Evolutionary conservation across 2,113 vertebrate species (phyloP), one percentile per base, ranked within the genome.

Genomic region (Spea multiplicata): DNA sequence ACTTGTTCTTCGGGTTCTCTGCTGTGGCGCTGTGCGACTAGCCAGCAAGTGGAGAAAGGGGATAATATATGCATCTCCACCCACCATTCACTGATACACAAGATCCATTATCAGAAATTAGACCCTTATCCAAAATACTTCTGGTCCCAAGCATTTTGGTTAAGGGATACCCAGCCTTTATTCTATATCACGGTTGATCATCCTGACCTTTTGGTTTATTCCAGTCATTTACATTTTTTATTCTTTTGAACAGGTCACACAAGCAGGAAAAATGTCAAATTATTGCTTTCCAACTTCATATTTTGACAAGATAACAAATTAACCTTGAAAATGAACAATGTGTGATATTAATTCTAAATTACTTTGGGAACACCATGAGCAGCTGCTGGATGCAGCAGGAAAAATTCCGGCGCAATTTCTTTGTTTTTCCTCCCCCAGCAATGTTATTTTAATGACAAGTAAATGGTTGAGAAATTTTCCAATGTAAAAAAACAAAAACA

Each of bases 301-400:
- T 66, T 73, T 47, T 80, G 71, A 80, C 77, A 80, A 73, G 77
- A 80, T 80, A 80, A 80, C 77, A 80, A 80, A 73, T 80, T 80
- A 73, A 80, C 77, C 77, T 80, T 80, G 77, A 80, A 73, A 80
- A 73, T 80, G 72, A 80, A 73, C 77, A 80, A 80, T 73, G 71
- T 71, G 77, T 80, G 77, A 80, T 73, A 45, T 44, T 67, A 80
- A 80, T 80, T 73, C 72, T 73, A 80, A 80, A 80, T 80, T 73
- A 80, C 70, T 80, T 72, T 80, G 77, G 77, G 77, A 80, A 80
- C 77, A 80, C 71, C 77, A 80, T 48, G 77, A 80, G 77, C 77
- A 80, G 62, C 77, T 80, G 77, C 64, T 67, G 73, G 77, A 73
- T 80, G 71, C 64, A 64, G 64, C 74, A 62, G 61, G 73, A 71